Percentiles rank a stretch among this genome's conserved stretches.
These are phyloP conservation scores for Aulostomus chinensis DNA, from an alignment of 2,797 vertebrate species.

Conservation along the genomic window DNA sequence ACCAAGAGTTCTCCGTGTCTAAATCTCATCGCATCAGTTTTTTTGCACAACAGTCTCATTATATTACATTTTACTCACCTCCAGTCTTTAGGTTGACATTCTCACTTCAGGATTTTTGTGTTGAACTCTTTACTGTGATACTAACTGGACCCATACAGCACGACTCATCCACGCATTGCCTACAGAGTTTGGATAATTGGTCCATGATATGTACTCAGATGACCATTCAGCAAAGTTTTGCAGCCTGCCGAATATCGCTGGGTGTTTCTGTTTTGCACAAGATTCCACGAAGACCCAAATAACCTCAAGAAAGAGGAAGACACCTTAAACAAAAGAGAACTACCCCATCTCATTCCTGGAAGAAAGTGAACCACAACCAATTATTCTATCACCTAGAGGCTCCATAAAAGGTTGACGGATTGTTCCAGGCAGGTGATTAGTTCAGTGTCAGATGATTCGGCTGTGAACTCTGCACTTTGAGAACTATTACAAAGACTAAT, in stretches of 20 bases:
- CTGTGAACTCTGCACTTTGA: conserved; percentile 62
- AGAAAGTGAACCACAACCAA: conserved; percentile 69
- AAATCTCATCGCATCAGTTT: too few relatives aligned
- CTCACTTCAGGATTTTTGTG: too few relatives aligned
- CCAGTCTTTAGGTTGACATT: too few relatives aligned
- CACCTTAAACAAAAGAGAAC: conserved; percentile 45
- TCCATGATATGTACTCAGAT: conserved; percentile 52
- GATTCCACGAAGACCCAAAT: conserved; percentile 46
- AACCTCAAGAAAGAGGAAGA: conserved; percentile 37
- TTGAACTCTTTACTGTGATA: too few relatives aligned
- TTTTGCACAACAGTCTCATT: too few relatives aligned
- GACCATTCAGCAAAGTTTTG: conserved; percentile 31
- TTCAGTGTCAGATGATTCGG: conserved; percentile 71
- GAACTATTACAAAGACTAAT: conserved; percentile 55
- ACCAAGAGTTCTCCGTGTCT: too few relatives aligned
- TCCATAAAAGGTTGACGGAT: conserved; percentile 62
- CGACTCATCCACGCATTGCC: conserved; percentile 52
- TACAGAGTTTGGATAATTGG: conserved; percentile 57
- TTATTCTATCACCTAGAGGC: conserved; percentile 70
- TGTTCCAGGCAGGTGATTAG: conserved; percentile 67
- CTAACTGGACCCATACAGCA: not conserved
- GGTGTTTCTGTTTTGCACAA: conserved; percentile 34
- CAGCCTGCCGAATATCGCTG: conserved; percentile 42
- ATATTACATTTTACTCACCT: too few relatives aligned
- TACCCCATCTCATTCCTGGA: conserved; percentile 47